Conservation (phyloP, 2,888 invertebrate species). For the Caenorhabditis afra region DNA sequence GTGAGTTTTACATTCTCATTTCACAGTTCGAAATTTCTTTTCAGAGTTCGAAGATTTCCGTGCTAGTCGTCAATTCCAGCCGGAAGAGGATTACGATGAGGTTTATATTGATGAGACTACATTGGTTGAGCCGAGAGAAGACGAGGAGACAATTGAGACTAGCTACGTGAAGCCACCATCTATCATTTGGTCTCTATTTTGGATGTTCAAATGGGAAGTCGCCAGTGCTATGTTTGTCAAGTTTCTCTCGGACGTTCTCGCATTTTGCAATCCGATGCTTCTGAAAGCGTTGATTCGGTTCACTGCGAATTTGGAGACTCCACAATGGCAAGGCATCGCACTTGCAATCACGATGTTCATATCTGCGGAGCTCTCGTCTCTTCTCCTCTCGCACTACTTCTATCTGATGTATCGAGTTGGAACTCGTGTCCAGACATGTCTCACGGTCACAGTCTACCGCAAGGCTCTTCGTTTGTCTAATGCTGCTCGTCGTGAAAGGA, state of each 20-base stretch:
- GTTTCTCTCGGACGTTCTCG: conserved; percentile 71
- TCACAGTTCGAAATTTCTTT: too few species aligned
- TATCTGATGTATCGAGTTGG: conserved; percentile 78
- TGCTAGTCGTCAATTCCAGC: too few species aligned
- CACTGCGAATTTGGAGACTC: conserved; percentile 27
- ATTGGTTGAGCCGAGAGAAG: too few species aligned
- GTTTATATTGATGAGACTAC: too few species aligned
- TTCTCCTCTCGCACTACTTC: conserved; percentile 77
- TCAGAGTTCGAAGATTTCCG: too few species aligned
- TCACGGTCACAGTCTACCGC: conserved; percentile 76
- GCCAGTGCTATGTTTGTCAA: conserved; percentile 74
- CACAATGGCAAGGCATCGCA: conserved; percentile 78
- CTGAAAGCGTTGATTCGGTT: conserved; percentile 72
- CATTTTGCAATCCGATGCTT: conserved; percentile 75
- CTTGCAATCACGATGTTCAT: conserved; percentile 75
- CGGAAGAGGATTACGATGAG: too few species aligned
- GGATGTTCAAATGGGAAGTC: conserved; percentile 74
- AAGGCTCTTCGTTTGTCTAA: conserved; percentile 82
- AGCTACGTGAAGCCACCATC: conserved; percentile 26
- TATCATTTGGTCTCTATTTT: conserved; percentile 66
- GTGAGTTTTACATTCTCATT: too few species aligned
- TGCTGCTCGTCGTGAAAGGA: conserved; percentile 82
- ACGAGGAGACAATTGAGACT: too few species aligned
- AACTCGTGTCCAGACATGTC: conserved; percentile 74
- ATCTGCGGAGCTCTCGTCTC: conserved; percentile 71